These are phyloP conservation scores for Gymnocephalus cernua DNA, from an alignment of 2,113 vertebrate species.

Conservation along the genomic window DNA sequence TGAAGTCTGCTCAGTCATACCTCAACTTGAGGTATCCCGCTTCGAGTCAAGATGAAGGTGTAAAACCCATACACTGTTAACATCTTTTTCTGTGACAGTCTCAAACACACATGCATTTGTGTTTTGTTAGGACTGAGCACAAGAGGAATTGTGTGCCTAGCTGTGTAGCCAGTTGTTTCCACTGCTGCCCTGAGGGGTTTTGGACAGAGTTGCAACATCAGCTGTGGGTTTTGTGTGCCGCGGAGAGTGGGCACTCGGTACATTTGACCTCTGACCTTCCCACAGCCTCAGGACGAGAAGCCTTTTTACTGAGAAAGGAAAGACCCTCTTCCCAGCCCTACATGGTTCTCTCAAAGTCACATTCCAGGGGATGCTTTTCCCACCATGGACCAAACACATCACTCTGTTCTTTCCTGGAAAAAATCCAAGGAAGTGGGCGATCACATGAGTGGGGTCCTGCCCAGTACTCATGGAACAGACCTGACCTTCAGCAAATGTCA, in stretches of 20 bases:
- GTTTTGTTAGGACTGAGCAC: slow-evolving; percentile 20
- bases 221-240: slow-evolving; percentile 68
- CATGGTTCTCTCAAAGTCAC: slow-evolving; percentile 76
- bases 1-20: no score
- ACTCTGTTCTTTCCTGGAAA: slow-evolving; percentile 81
- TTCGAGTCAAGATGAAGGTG: slow-evolving; percentile 15
- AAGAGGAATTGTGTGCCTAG: slow-evolving; percentile 26
- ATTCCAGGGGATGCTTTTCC: slow-evolving; percentile 84
- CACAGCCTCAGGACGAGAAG: slow-evolving; percentile 70
- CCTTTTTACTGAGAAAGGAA: slow-evolving; percentile 74
- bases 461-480: slow-evolving; percentile 62
- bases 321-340: slow-evolving; percentile 72
- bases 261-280: slow-evolving; percentile 70
- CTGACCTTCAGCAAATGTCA: slow-evolving; percentile 78
- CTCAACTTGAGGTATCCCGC: slow-evolving; percentile 19
- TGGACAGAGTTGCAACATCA: slow-evolving; percentile 63
- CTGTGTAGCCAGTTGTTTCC: slow-evolving; percentile 47
- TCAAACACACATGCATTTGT: slow-evolving; percentile 24
- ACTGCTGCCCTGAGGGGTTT: slow-evolving; percentile 57
- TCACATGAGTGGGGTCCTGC: slow-evolving; percentile 81
- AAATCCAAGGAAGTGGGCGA: slow-evolving; percentile 80
- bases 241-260: slow-evolving; percentile 67
- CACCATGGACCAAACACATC: slow-evolving; percentile 79
- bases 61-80: neutral
- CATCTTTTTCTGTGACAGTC: slow-evolving; percentile 16